These are phyloP conservation scores for Pocota personata DNA, from an alignment of 2,888 invertebrate species.

Conservation along the genomic window DNA sequence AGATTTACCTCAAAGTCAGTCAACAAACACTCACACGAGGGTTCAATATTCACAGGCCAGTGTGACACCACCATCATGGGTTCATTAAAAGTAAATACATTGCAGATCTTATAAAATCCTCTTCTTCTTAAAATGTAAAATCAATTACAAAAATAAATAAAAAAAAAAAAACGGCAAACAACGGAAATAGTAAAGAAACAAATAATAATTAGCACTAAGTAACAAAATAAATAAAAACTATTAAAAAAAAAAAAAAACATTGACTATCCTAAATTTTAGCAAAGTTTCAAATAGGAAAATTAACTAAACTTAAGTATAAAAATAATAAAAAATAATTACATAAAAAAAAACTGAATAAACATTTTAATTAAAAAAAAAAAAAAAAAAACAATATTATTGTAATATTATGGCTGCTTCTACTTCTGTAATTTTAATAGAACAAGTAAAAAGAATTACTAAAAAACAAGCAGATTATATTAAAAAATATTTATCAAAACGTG, in stretches of 20 bases:
- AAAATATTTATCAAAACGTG: slow-evolving; percentile 53
- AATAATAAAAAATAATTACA: slow-evolving; percentile 2
- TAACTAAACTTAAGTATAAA: slow-evolving; percentile 52
- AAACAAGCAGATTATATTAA: slow-evolving; percentile 19
- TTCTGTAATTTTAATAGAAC: slow-evolving; percentile 58
- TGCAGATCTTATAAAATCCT: slow-evolving; percentile 57
- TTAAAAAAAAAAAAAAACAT: slow-evolving; percentile 34
- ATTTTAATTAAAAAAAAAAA: slow-evolving; percentile 15
- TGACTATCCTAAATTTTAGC: slow-evolving; percentile 64
- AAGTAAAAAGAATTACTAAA: background rate
- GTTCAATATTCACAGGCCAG: slow-evolving; percentile 83
- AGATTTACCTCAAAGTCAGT: slow-evolving; percentile 82
- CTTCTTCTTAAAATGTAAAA: slow-evolving; percentile 40
- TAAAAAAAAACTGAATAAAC: slow-evolving; percentile 21
- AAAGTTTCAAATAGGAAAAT: slow-evolving; percentile 69
- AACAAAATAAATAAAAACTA: slow-evolving; percentile 14
- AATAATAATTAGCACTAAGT: slow-evolving; percentile 48
- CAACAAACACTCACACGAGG: slow-evolving; percentile 84
- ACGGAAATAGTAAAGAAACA: slow-evolving; percentile 38
- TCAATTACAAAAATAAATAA: background rate
- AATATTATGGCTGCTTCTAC: slow-evolving; percentile 64
- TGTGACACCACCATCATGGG: slow-evolving; percentile 83
- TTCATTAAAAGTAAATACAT: slow-evolving; percentile 78
- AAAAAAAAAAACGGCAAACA: slow-evolving; percentile 10
- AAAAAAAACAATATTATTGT: slow-evolving; percentile 38